Evolutionary conservation across 2,888 invertebrate species (phyloP).

Genomic region (Luperina nickerlii): DNA sequence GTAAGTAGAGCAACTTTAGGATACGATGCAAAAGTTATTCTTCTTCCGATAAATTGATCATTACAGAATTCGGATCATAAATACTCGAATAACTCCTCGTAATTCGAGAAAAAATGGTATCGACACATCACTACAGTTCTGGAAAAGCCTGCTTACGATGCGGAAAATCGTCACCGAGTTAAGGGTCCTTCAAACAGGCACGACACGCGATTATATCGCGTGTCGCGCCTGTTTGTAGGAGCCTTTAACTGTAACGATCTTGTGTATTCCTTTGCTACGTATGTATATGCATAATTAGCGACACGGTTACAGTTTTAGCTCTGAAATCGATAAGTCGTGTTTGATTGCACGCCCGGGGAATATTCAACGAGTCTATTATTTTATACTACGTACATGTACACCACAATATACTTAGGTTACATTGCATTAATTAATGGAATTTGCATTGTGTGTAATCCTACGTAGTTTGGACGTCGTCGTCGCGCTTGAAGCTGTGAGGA

Average conservation of each 20-base stretch:
- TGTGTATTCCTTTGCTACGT: constrained; percentile 71
- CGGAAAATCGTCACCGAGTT: constrained; percentile 14
- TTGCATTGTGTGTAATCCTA: constrained; percentile 69
- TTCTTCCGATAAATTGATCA: constrained; percentile 54
- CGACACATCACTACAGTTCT: constrained; percentile 2
- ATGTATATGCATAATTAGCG: constrained; percentile 78
- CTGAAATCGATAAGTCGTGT: constrained; percentile 82
- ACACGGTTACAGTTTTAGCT: constrained; percentile 80
- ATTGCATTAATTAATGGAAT: constrained; percentile 77
- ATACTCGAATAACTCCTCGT: constrained; percentile 24
- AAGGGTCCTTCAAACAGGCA: too few relatives aligned
- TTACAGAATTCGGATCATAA: constrained; percentile 41
- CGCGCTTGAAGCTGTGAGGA: constrained; percentile 31
- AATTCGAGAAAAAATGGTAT: constrained; percentile 19
- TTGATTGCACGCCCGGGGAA: constrained; percentile 77
- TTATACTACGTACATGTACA: constrained; percentile 55
- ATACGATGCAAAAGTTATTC: constrained; percentile 24
- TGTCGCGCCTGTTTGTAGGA: too few relatives aligned
- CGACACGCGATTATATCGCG: too few relatives aligned
- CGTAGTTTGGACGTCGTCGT: constrained; percentile 48
- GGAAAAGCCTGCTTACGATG: not conserved
- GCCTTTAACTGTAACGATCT: constrained; percentile 36
- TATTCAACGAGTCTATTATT: constrained; percentile 72
- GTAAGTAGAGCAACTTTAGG: constrained; percentile 19
- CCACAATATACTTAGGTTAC: constrained; percentile 57